These are phyloP conservation scores for Lasioglossum marginatum DNA, from an alignment of 2,888 invertebrate species.

Conservation along the genomic window DNA sequence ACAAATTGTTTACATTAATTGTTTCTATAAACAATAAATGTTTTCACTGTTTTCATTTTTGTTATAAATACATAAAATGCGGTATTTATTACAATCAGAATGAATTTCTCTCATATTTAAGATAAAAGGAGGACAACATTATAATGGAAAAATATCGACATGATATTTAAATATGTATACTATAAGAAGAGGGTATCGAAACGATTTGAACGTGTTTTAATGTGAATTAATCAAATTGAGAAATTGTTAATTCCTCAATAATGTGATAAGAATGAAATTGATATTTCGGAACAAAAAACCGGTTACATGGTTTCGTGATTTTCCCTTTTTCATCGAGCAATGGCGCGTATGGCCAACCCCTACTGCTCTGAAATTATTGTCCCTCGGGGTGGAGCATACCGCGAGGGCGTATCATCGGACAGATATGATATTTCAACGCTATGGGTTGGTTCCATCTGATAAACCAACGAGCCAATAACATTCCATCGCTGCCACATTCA, in stretches of 20 bases:
- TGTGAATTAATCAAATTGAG: background rate
- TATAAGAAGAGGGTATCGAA: background rate
- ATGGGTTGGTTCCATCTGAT: constrained; percentile 66
- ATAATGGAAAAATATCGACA: background rate
- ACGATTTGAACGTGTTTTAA: background rate
- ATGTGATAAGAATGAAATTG: background rate
- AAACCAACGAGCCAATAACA: constrained; percentile 73
- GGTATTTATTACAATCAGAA: background rate
- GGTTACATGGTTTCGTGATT: constrained; percentile 18
- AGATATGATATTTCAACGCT: constrained; percentile 80
- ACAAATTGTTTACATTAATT: background rate
- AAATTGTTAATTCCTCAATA: background rate
- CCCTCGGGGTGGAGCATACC: constrained; percentile 78
- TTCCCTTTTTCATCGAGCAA: constrained; percentile 57
- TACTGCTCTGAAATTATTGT: constrained; percentile 70
- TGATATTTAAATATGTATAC: background rate
- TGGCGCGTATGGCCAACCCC: constrained; percentile 67
- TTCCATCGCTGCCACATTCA: constrained; percentile 64
- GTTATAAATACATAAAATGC: no score
- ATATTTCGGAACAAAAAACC: background rate
- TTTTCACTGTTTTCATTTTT: background rate
- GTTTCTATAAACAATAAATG: background rate
- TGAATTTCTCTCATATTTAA: background rate
- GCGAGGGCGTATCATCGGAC: constrained; percentile 79
- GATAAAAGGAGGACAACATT: background rate